Conservation (phyloP, 2,888 invertebrate species). For the Leucophenga montana region DNA sequence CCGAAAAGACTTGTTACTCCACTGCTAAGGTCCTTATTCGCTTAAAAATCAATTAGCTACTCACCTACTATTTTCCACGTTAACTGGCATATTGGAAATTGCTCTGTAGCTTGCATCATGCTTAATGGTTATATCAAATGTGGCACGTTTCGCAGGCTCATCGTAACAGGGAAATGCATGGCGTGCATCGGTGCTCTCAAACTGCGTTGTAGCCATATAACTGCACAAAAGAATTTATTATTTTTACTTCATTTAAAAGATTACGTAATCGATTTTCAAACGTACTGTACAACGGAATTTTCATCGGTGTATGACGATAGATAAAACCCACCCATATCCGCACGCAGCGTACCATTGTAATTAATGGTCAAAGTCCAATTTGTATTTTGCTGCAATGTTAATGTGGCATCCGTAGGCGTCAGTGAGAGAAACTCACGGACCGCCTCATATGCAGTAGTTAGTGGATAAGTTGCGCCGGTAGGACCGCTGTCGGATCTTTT, state of each 20-base stretch:
- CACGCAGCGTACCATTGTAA: slow-evolving; percentile 76
- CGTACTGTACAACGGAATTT: slow-evolving; percentile 53
- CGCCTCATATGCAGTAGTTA: slow-evolving; percentile 21
- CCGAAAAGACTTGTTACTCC: too few species aligned
- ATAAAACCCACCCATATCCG: slow-evolving; percentile 79
- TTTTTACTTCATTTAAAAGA: slow-evolving; percentile 24
- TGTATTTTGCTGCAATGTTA: slow-evolving; percentile 52
- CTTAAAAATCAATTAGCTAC: background rate
- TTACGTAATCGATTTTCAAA: slow-evolving; percentile 26
- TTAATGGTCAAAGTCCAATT: slow-evolving; percentile 75
- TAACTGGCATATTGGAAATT: slow-evolving; percentile 74
- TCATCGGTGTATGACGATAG: slow-evolving; percentile 74
- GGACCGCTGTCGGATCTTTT: slow-evolving; percentile 34
- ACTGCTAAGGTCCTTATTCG: too few species aligned
- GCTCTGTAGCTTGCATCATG: slow-evolving; percentile 61
- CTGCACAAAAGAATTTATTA: slow-evolving; percentile 41
- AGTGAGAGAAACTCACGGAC: slow-evolving; percentile 60
- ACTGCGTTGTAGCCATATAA: slow-evolving; percentile 78
- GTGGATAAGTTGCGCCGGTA: slow-evolving; percentile 23
- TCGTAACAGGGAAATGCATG: slow-evolving; percentile 85
- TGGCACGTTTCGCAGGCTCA: slow-evolving; percentile 81
- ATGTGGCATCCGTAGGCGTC: slow-evolving; percentile 22
- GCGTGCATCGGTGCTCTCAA: slow-evolving; percentile 80
- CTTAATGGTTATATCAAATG: slow-evolving; percentile 60
- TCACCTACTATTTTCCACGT: slow-evolving; percentile 40